phyloP scores from a whole-genome alignment of 2,797 vertebrate species.

The Erithacus rubecula region DNA sequence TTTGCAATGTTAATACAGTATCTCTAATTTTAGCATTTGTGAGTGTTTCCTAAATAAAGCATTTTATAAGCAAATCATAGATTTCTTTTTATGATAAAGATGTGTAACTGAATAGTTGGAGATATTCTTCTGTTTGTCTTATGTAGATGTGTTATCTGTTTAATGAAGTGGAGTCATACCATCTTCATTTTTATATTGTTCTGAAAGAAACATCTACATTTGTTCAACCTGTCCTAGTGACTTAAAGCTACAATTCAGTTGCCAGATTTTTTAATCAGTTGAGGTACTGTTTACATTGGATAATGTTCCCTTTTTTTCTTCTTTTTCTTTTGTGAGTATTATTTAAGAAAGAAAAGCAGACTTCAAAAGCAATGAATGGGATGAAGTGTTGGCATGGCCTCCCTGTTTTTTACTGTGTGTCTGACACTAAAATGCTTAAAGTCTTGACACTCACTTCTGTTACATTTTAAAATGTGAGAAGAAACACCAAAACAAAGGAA shows the following conservation, averaged over 20 bases:
- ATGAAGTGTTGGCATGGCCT: neutral
- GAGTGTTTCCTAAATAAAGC: constrained; percentile 3
- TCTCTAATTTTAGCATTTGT: neutral
- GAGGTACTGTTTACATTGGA: neutral
- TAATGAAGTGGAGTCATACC: neutral
- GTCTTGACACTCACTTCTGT: neutral
- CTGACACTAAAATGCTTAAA: neutral
- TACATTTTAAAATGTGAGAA: neutral
- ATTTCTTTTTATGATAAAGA: constrained; percentile 6
- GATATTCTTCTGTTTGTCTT: neutral
- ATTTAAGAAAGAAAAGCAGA: neutral
- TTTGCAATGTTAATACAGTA: neutral
- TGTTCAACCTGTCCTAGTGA: neutral
- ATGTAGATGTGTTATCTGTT: neutral
- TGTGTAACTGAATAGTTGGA: neutral
- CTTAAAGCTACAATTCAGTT: neutral
- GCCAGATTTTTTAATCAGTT: neutral
- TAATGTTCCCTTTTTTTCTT: neutral
- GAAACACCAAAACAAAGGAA: neutral
- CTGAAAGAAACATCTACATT: neutral
- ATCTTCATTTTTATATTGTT: neutral
- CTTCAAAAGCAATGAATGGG: neutral
- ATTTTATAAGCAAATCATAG: neutral
- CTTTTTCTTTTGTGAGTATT: neutral
- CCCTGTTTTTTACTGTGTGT: neutral